Conservation (phyloP, 1,140 invertebrate genomes). For the Diachasma alloeum region DNA sequence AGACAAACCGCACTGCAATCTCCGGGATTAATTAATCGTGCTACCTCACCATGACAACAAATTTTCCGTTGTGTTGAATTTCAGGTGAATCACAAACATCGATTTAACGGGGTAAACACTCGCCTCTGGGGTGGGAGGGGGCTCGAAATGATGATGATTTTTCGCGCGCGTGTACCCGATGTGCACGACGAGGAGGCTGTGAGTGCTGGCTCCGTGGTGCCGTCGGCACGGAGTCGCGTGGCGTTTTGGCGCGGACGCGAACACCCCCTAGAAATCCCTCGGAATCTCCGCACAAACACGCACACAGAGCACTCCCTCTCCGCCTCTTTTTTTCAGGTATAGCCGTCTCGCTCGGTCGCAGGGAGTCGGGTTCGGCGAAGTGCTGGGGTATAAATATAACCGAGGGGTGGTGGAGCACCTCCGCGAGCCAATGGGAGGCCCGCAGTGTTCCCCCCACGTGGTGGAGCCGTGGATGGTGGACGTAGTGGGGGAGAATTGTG, state of each 20-base stretch:
- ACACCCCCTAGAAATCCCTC: not conserved
- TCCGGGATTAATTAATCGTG: not conserved
- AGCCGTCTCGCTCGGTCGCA: not conserved
- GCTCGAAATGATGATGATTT: too few relatives aligned
- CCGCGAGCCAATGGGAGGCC: constrained; percentile 1
- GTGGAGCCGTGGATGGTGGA: not conserved
- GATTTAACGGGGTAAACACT: too few relatives aligned
- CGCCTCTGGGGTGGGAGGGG: too few relatives aligned
- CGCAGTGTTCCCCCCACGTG: not conserved
- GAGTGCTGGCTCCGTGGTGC: constrained; percentile 14
- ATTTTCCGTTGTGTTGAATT: too few relatives aligned
- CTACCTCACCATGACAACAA: not conserved
- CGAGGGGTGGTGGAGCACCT: not conserved
- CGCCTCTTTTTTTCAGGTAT: not conserved
- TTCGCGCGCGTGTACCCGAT: not conserved
- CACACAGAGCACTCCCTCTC: not conserved
- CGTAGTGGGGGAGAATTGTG: constrained; percentile 31
- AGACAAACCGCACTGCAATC: not conserved
- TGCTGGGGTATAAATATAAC: not conserved
- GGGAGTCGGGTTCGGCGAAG: not conserved
- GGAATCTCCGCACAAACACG: not conserved
- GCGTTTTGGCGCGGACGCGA: constrained; percentile 33
- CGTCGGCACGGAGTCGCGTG: constrained; percentile 37
- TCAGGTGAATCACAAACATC: too few relatives aligned
- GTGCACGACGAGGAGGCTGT: not conserved